Evolutionary conservation across 2,113 vertebrate genomes (phyloP).

Genomic region (Apteryx owenii): DNA sequence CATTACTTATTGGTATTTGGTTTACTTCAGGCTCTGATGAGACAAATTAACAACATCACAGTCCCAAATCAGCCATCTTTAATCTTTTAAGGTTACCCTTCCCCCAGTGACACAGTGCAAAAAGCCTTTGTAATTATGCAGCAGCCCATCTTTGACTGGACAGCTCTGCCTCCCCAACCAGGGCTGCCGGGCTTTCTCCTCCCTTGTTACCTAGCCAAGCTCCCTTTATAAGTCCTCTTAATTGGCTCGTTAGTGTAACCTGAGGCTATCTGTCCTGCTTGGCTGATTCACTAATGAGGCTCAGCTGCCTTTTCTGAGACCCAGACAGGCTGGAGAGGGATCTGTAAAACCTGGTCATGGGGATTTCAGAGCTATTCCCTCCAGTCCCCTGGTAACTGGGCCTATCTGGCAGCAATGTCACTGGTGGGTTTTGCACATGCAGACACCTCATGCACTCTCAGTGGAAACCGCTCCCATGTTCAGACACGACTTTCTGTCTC

Average conservation of each 20-base stretch:
- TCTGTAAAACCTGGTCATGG: not conserved
- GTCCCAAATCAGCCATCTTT: not conserved
- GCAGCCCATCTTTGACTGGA: not conserved
- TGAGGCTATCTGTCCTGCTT: conserved; percentile 63
- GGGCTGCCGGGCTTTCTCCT: not conserved
- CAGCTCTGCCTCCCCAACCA: not conserved
- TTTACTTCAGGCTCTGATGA: not conserved
- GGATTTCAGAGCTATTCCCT: not conserved
- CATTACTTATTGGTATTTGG: not conserved
- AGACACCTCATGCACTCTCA: fast-evolving
- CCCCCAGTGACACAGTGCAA: not conserved
- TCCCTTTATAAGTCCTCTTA: conserved; percentile 34
- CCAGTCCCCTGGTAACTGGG: not conserved
- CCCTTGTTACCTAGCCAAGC: not conserved
- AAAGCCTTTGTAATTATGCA: not conserved
- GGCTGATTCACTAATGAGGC: conserved; percentile 41
- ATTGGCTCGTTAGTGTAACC: conserved; percentile 54
- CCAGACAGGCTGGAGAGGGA: conserved; percentile 4
- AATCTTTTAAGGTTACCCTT: not conserved
- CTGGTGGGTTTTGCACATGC: not conserved
- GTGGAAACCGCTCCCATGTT: fast-evolving
- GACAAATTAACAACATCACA: not conserved
- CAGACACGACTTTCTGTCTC: not conserved
- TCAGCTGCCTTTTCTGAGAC: conserved; percentile 33
- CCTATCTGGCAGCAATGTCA: not conserved